phyloP scores from a whole-genome alignment of 2,888 invertebrate species.

The Laothoe populi region DNA sequence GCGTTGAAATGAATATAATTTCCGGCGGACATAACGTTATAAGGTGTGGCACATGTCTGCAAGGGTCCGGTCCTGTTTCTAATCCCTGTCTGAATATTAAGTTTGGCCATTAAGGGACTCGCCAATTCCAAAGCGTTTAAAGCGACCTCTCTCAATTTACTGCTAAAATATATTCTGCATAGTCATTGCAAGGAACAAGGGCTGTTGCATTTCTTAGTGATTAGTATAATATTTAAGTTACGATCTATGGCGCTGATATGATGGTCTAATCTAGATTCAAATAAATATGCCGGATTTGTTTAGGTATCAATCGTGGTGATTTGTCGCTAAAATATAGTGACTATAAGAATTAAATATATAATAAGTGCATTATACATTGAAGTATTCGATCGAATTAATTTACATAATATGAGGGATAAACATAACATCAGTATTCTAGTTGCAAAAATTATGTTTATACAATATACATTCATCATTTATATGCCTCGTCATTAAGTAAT shows the following conservation, averaged over 20 bases:
- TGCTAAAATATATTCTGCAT: conserved; percentile 45
- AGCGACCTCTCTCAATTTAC: conserved; percentile 64
- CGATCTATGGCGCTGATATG: background rate
- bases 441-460: background rate
- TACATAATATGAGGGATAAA: too few relatives aligned
- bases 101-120: conserved; percentile 67
- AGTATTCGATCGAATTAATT: too few relatives aligned
- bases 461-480: too few relatives aligned
- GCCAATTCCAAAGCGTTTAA: conserved; percentile 73
- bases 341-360: too few relatives aligned
- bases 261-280: too few relatives aligned
- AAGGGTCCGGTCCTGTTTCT: conserved; percentile 32
- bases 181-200: background rate
- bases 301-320: too few relatives aligned
- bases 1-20: conserved; percentile 13
- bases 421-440: background rate
- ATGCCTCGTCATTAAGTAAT: too few relatives aligned
- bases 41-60: conserved; percentile 27
- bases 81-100: conserved; percentile 75
- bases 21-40: conserved; percentile 14
- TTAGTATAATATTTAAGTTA: background rate
- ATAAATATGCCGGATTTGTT: too few relatives aligned
- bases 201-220: too few relatives aligned
- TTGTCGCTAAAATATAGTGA: too few relatives aligned
- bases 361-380: too few relatives aligned